Evolutionary conservation across 2,888 invertebrate species (phyloP), one percentile per base, ranked within the genome.

Genomic region (Stegophylla sp.): DNA sequence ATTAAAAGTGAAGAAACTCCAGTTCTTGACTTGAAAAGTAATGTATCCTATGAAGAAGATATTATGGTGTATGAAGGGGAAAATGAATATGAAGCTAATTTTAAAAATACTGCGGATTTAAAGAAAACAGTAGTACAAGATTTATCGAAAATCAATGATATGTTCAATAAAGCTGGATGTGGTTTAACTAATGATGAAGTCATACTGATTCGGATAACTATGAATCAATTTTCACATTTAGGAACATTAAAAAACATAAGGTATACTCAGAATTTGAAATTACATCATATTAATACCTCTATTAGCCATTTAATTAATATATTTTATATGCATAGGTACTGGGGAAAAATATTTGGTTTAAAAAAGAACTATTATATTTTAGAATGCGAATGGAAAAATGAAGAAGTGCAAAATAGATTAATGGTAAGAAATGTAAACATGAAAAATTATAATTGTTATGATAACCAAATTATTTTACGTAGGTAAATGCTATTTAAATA

Each of bases 281-380:
- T 43, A 5, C 17, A 48, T 53, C 2, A 23, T 15, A 12, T 59
- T 15, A 26, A 5, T 5, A 34, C 34, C 7, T 3, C 34, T 5
- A 7, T 3, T 34, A 34, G 4, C 7, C 34, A n/a, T n/a, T n/a
- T n/a, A n/a, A n/a, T n/a, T n/a, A n/a, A 34, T 34, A 34, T 34
- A 34, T 34, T 34, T 34, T 71, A 53, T 20, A n/a, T 15, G 13
- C 28, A 28, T 23, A 79, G 79, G 28, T 79, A 71, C 23, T 79
- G 79, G 79, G 79, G 79, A 23, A 79, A 69, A 51, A 71, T 79
- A 61, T 51, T 79, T 3, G 79, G 79, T n/a, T 63, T 79, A 12
- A 48, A 61, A 61, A 41, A 9, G n/a, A 59, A 71, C 51, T 79
- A 79, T 28, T 79, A 79, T 13, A n/a, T 79, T 3, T 51, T 79